Evolutionary conservation across 2,888 invertebrate genomes (phyloP).

Genomic region (Leuctra nigra): DNA sequence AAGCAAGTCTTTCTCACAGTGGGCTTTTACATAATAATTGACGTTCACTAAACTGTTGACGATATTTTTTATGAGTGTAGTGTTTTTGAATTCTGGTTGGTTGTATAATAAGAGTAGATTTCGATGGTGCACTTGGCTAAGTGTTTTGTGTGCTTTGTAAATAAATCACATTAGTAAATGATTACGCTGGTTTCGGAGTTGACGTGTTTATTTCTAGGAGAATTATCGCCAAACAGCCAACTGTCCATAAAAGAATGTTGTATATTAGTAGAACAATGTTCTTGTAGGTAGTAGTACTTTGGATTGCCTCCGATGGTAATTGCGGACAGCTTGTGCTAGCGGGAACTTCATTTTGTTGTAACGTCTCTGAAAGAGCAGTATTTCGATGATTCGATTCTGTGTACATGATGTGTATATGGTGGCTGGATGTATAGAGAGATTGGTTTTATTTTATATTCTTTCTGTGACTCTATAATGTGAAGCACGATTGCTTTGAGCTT

Average conservation of each 20-base stretch:
- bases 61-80: neutral
- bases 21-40: neutral
- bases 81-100: neutral
- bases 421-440: too few species aligned
- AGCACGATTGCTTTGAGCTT: too few species aligned
- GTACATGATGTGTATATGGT: conserved; percentile 14
- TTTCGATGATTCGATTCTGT: neutral
- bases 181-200: conserved; percentile 1
- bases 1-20: neutral
- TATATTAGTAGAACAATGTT: too few species aligned
- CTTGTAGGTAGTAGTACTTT: too few species aligned
- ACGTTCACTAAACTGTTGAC: neutral
- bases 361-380: neutral
- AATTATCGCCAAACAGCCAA: neutral
- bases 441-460: too few species aligned
- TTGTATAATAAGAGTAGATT: neutral
- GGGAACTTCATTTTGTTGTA: neutral
- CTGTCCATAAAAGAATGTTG: too few species aligned
- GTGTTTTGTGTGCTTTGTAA: too few species aligned
- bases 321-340: neutral
- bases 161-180: too few species aligned
- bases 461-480: too few species aligned
- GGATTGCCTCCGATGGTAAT: too few species aligned
- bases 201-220: too few species aligned
- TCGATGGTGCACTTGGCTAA: neutral